Base-by-base conservation (phyloP, 2,113 vertebrate genomes). In the Xyrauchen texanus region DNA sequence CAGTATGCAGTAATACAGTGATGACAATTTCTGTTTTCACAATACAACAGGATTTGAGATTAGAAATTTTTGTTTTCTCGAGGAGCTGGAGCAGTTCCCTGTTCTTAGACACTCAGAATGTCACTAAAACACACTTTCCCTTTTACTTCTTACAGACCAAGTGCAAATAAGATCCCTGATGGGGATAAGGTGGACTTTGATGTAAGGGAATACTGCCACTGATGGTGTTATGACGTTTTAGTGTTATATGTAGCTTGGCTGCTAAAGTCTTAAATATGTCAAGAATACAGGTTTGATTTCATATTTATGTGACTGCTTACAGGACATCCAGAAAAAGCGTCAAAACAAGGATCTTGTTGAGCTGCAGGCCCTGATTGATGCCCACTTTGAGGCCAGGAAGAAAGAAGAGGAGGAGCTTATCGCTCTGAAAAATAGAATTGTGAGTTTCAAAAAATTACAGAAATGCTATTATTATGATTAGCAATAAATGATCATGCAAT, bases 101-200 rank as follows among this genome's bases (percentile, higher is more conserved):
- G 57, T 34, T n/a, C 6, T 21, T 7, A 21, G 13, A 64, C 21
- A 34, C 21, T 34, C 21, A 34, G 21, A 34, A 34, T 34, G 21
- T 34, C 21, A 34, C 21, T 34, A 34, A 34, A 34, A 34, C 21
- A 34, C 21, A 34, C 61, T 68, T 63, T 16, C 34, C 34, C 13
- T 76, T 15, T 76, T 13, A 70, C 45, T 69, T 11, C 72, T 5
- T 44, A 74, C 87, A 97, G 96, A 87, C 91, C 96, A 21, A 89
- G 89, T 76, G 97, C 95, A 87, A 96, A 96, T 12, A 99, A 98
- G 92, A 97, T 99, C 88, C 97, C 97, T 0, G 97, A 98, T 78
- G 97, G 97, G 8, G 97, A 99, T 72, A 98, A 98, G 89, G 96
- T 99, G 75, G 97, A 99, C 92, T 99, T 99, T 86, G 97, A 99